Evolutionary conservation across 2,113 vertebrate genomes (phyloP).

Genomic region (Chloropsis cyanopogon): DNA sequence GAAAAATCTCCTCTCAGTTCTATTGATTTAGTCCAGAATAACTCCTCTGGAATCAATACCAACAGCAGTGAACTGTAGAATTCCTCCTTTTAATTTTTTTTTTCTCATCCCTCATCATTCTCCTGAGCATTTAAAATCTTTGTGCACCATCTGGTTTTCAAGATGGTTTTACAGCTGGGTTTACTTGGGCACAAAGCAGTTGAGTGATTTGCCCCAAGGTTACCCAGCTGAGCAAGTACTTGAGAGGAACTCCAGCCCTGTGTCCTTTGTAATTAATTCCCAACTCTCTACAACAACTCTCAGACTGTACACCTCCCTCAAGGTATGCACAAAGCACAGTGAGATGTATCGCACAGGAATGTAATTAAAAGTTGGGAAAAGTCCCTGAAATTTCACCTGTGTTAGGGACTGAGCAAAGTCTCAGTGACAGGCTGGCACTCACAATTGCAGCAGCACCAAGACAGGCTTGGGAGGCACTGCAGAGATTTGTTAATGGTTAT

Average conservation of each 20-base stretch:
- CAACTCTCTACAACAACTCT: not conserved
- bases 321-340: not conserved
- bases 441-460: not conserved
- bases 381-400: not conserved
- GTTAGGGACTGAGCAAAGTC: not conserved
- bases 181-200: conserved; percentile 20
- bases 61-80: not conserved
- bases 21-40: not conserved
- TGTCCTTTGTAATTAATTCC: not conserved
- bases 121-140: not conserved
- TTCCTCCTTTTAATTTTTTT: not conserved
- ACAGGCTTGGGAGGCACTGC: not conserved
- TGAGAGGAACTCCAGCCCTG: not conserved
- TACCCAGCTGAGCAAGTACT: conserved; percentile 28
- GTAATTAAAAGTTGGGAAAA: not conserved
- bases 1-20: not conserved
- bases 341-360: not conserved
- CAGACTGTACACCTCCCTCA: not conserved
- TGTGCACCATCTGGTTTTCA: conserved; percentile 39
- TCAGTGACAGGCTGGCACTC: not conserved
- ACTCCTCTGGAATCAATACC: not conserved
- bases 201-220: conserved; percentile 33
- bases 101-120: not conserved
- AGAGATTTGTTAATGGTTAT: not conserved
- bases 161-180: conserved; percentile 40